Percentiles rank a stretch among this genome's conserved stretches.
phyloP scores from a whole-genome alignment of 2,797 vertebrate genomes.

The Vespertilio murinus region DNA sequence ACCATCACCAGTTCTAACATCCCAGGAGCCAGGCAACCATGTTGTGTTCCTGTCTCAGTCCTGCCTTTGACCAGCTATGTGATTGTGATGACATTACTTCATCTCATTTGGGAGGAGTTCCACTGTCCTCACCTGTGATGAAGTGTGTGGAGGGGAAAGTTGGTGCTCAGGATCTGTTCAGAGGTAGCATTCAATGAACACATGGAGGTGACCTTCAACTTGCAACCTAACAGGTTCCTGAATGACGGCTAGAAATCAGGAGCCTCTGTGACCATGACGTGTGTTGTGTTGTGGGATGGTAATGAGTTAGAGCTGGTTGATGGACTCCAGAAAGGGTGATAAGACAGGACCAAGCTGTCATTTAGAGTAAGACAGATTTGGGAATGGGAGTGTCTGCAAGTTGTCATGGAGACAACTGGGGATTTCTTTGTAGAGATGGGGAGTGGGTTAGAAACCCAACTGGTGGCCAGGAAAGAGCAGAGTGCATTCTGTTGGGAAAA shows the following conservation, averaged over 20 bases:
- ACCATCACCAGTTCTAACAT: neutral
- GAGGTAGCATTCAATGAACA: neutral
- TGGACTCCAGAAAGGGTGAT: neutral
- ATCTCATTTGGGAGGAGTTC: neutral
- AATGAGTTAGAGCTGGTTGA: neutral
- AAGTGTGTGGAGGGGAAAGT: neutral
- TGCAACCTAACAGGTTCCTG: neutral
- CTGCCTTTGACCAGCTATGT: neutral
- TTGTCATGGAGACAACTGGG: neutral
- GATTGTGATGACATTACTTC: neutral
- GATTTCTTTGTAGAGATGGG: neutral
- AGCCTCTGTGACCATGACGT: rapidly evolving
- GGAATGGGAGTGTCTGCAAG: neutral
- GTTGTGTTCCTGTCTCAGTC: neutral
- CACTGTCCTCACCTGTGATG: neutral
- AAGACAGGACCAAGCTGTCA: neutral
- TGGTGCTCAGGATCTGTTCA: neutral
- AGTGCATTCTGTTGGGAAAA: neutral
- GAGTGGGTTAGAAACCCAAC: neutral
- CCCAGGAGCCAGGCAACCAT: neutral
- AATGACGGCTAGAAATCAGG: neutral
- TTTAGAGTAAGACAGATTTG: neutral
- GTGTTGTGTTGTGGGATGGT: neutral
- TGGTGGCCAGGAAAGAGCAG: neutral
- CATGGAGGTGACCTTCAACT: neutral